Conservation (phyloP, 2,797 vertebrate genomes). For the Danio kyathit region DNA sequence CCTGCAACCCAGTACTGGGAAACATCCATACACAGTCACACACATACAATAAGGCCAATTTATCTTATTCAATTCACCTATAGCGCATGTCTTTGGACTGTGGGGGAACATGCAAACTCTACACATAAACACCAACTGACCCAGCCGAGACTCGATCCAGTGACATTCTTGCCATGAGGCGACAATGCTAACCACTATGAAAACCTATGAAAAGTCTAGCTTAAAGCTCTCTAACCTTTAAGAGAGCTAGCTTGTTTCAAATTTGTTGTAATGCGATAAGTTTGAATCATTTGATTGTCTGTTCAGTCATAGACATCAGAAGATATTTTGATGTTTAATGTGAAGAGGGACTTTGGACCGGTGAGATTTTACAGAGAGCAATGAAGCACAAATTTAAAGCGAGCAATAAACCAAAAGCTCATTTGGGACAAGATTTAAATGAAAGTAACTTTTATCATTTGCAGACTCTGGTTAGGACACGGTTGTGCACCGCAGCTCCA, state of each 20-base stretch:
- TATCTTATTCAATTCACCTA: too few relatives aligned
- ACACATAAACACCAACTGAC: too few relatives aligned
- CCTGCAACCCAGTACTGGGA: too few relatives aligned
- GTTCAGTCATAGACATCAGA: neutral
- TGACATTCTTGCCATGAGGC: too few relatives aligned
- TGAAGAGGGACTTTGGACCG: neutral
- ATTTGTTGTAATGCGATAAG: neutral
- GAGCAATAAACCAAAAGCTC: constrained; percentile 25
- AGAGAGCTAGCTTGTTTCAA: neutral
- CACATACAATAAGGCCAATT: too few relatives aligned
- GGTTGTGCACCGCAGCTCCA: neutral
- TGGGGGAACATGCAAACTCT: too few relatives aligned
- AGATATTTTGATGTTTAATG: neutral
- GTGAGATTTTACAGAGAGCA: neutral
- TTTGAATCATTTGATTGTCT: neutral
- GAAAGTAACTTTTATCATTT: neutral
- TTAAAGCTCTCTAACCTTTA: too few relatives aligned
- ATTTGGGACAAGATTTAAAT: constrained; percentile 1
- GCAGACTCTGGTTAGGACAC: neutral
- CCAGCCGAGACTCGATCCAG: too few relatives aligned
- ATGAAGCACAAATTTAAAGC: constrained; percentile 1
- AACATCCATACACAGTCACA: too few relatives aligned
- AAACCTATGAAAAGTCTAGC: too few relatives aligned
- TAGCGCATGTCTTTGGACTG: too few relatives aligned
- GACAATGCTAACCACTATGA: too few relatives aligned